phyloP scores from a whole-genome alignment of 2,888 invertebrate species.

The Catotricha subobsoleta region DNA sequence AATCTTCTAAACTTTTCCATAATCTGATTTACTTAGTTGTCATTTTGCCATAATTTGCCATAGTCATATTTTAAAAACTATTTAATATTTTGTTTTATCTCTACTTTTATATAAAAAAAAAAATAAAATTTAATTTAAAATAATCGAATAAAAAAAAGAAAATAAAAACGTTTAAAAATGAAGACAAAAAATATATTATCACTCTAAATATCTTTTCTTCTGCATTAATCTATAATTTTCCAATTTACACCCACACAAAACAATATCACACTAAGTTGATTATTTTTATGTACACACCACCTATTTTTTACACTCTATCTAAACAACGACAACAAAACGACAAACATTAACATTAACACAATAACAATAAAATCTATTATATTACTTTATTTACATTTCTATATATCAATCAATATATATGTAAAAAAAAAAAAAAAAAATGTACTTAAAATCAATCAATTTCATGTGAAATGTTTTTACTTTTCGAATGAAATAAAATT shows the following conservation, averaged over 20 bases:
- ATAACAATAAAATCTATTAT: not conserved
- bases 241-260: slow-evolving; percentile 2
- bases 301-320: too few relatives aligned
- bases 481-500: too few relatives aligned
- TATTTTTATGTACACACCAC: not conserved
- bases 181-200: not conserved
- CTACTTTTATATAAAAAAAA: not conserved
- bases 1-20: too few relatives aligned
- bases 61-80: too few relatives aligned
- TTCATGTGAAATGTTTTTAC: too few relatives aligned
- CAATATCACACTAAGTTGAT: not conserved
- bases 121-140: not conserved
- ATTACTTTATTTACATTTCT: not conserved
- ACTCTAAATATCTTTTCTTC: not conserved
- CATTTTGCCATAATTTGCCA: too few relatives aligned
- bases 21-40: too few relatives aligned
- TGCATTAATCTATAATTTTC: not conserved
- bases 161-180: not conserved
- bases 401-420: not conserved
- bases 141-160: too few relatives aligned
- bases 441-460: too few relatives aligned
- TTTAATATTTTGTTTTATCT: not conserved
- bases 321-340: too few relatives aligned
- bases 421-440: slow-evolving; percentile 1
- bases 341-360: too few relatives aligned